Evolutionary conservation across 2,888 invertebrate species (phyloP).

Genomic region (Didymodactylos carnosus): DNA sequence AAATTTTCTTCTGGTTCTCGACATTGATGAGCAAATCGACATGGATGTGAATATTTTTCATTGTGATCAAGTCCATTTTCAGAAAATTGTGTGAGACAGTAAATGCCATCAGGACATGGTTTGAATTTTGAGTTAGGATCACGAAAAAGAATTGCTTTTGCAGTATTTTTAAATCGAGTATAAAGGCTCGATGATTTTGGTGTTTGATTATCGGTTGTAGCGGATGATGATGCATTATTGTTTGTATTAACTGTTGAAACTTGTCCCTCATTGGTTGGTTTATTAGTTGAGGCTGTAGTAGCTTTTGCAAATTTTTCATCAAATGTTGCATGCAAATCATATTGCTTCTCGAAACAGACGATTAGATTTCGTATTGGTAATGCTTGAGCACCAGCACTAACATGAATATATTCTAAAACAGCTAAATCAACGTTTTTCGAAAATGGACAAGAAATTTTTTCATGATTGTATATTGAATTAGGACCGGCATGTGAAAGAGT

Average conservation of each 20-base stretch:
- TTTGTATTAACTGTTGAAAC: no score
- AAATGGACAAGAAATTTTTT: not conserved
- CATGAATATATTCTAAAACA: not conserved
- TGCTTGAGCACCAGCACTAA: not conserved
- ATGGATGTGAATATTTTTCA: not conserved
- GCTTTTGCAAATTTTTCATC: not conserved
- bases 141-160: no score
- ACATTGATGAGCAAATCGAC: not conserved
- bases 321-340: not conserved
- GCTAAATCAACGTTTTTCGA: not conserved
- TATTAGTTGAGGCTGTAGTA: not conserved
- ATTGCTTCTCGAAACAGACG: not conserved
- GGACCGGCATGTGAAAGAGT: not conserved
- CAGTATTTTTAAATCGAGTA: no score
- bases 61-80: not conserved
- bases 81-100: not conserved
- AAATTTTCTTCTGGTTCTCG: not conserved
- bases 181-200: no score
- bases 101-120: not conserved
- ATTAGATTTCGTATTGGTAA: not conserved
- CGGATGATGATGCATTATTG: no score
- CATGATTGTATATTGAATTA: not conserved
- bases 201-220: not conserved
- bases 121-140: no score
- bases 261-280: no score